Evolutionary conservation across 2,797 vertebrate species (phyloP).

Genomic region (Delichon dasypus): DNA sequence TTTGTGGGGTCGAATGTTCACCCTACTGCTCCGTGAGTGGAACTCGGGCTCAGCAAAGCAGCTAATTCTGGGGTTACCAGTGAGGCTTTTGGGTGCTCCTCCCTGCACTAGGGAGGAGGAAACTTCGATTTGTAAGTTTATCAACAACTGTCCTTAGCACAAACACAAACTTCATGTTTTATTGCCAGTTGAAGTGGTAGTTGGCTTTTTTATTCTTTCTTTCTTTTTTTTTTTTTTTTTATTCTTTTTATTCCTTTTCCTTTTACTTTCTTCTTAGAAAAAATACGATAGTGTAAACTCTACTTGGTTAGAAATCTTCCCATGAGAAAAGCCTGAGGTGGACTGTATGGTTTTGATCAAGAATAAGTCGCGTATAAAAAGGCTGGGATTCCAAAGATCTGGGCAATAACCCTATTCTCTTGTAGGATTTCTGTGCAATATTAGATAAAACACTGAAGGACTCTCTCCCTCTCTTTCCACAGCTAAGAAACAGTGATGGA

Average conservation of each 20-base stretch:
- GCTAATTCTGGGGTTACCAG: neutral
- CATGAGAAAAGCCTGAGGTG: neutral
- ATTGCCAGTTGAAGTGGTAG: neutral
- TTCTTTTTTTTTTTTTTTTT: too few relatives aligned
- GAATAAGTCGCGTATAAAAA: neutral
- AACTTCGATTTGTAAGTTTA: neutral
- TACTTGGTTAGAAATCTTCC: neutral
- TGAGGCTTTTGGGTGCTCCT: neutral
- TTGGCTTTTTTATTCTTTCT: neutral
- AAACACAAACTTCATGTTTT: neutral
- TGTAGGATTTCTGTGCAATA: neutral
- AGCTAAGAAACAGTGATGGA: neutral
- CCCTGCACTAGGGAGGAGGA: neutral
- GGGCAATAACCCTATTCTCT: conserved; percentile 1
- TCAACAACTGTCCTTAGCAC: neutral
- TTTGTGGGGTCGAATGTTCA: neutral
- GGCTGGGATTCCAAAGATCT: neutral
- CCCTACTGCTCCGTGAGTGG: neutral
- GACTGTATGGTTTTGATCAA: neutral
- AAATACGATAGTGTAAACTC: neutral
- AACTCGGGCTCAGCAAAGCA: neutral
- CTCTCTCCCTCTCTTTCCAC: neutral
- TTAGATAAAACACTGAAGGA: neutral
- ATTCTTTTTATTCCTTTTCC: too few relatives aligned
- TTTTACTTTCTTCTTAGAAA: neutral